A percentile compares a stretch with the other conserved stretches of the same genome.
phyloP scores from a whole-genome alignment of 2,888 invertebrate genomes.

The Lasioglossum morio region DNA sequence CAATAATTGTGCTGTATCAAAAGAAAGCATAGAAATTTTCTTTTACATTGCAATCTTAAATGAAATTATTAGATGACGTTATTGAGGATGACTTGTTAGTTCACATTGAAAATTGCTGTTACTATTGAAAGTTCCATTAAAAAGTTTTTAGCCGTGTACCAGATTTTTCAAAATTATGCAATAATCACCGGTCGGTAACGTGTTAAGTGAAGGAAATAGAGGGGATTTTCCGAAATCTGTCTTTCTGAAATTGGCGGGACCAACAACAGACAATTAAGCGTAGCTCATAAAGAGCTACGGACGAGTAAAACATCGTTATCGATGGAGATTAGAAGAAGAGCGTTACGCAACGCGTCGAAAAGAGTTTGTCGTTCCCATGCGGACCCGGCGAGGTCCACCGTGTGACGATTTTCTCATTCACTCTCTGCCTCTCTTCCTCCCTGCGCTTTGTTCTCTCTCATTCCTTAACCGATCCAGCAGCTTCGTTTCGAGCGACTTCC shows the following conservation, averaged over 20 bases:
- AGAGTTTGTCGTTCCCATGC: conserved; percentile 13
- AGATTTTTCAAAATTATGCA: too few species aligned
- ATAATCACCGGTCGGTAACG: too few species aligned
- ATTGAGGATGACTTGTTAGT: too few species aligned
- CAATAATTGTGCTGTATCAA: too few species aligned
- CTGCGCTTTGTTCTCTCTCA: neutral
- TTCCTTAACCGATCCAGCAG: neutral
- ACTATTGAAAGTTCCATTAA: too few species aligned
- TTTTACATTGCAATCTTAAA: too few species aligned
- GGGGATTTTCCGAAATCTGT: too few species aligned
- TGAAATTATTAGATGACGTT: too few species aligned
- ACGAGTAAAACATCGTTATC: neutral
- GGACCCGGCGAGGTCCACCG: neutral
- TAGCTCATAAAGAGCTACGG: neutral
- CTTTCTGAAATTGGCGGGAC: neutral
- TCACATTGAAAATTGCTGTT: too few species aligned
- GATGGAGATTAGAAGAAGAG: neutral
- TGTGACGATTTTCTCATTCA: conserved; percentile 18
- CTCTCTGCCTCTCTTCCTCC: neutral
- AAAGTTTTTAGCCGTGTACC: too few species aligned
- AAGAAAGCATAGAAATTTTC: too few species aligned
- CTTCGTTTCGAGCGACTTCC: conserved; percentile 36
- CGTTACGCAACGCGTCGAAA: conserved; percentile 48
- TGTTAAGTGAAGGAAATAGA: too few species aligned
- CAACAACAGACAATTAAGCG: neutral